Evolutionary conservation across 2,888 invertebrate species (phyloP).

Genomic region (Trachelus iudaicus): DNA sequence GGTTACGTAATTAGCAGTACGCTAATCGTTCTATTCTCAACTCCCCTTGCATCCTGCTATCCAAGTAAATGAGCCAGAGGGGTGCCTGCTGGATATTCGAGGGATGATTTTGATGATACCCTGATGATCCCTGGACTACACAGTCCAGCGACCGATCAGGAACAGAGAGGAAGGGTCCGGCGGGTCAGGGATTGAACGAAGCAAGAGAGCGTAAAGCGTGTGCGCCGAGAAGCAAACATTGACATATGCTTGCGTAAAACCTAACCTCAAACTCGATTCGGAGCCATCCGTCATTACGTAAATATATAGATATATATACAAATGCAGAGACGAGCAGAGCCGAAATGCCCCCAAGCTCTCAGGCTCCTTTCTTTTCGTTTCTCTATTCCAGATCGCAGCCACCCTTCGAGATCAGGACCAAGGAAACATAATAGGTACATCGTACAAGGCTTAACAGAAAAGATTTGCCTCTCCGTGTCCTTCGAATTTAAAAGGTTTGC

Average conservation of each 20-base stretch:
- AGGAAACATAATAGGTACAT: not conserved
- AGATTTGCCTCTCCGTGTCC: not conserved
- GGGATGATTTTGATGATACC: constrained; percentile 4
- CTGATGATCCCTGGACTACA: not conserved
- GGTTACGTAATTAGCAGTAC: not conserved
- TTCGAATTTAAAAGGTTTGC: not conserved
- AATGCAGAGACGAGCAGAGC: not conserved
- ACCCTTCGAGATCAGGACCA: constrained; percentile 1
- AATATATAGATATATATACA: constrained; percentile 15
- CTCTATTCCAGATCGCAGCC: not conserved
- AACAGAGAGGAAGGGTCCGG: constrained; percentile 28
- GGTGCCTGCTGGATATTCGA: not conserved
- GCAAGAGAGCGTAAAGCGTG: constrained; percentile 55
- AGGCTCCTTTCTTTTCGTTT: not conserved
- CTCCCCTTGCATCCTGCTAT: constrained; percentile 17
- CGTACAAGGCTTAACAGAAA: not conserved
- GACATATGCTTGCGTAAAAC: constrained; percentile 59
- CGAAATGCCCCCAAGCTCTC: not conserved
- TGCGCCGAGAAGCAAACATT: constrained; percentile 59
- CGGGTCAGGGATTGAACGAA: constrained; percentile 31
- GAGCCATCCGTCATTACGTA: constrained; percentile 14
- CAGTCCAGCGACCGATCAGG: not conserved
- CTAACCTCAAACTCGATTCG: constrained; percentile 40
- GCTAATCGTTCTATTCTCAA: constrained; percentile 3
- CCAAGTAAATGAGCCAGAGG: constrained; percentile 15